Percentiles rank a stretch among this genome's conserved stretches.
These are phyloP conservation scores for Papilio machaon DNA, from an alignment of 1,140 invertebrate species.

Conservation along the genomic window DNA sequence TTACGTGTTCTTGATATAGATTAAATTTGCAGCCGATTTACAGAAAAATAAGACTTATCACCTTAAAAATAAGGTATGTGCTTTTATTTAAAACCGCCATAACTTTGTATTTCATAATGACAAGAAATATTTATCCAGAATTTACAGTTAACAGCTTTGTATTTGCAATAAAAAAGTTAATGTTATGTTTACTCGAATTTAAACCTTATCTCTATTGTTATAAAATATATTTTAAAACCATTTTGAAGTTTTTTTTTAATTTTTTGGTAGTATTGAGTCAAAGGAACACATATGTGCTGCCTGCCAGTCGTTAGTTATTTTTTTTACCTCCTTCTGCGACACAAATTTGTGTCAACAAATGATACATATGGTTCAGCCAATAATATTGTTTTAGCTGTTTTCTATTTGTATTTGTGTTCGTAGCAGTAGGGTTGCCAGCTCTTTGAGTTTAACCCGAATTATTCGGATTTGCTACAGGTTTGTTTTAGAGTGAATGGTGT, in stretches of 20 bases:
- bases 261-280: conserved; percentile 52
- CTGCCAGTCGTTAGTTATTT: conserved; percentile 68
- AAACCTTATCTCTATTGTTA: conserved; percentile 29
- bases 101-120: conserved; percentile 51
- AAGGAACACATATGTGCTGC: conserved; percentile 66
- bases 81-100: background rate
- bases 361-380: conserved; percentile 64
- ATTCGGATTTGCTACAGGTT: background rate
- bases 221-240: background rate
- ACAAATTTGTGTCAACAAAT: conserved; percentile 71
- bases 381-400: conserved; percentile 43
- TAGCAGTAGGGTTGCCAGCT: background rate
- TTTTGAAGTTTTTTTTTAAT: conserved; percentile 30
- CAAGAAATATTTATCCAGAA: conserved; percentile 62
- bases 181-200: conserved; percentile 40
- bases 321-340: conserved; percentile 58
- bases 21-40: conserved; percentile 18
- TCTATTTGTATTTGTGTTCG: background rate
- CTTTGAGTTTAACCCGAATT: background rate
- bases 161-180: conserved; percentile 44
- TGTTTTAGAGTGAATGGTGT: no score
- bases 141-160: conserved; percentile 61
- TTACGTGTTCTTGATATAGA: conserved; percentile 38
- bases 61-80: conserved; percentile 15
- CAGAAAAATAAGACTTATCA: conserved; percentile 33